Evolutionary conservation across 2,797 vertebrate genomes (phyloP).

Genomic region (Chloroceryle amazona): DNA sequence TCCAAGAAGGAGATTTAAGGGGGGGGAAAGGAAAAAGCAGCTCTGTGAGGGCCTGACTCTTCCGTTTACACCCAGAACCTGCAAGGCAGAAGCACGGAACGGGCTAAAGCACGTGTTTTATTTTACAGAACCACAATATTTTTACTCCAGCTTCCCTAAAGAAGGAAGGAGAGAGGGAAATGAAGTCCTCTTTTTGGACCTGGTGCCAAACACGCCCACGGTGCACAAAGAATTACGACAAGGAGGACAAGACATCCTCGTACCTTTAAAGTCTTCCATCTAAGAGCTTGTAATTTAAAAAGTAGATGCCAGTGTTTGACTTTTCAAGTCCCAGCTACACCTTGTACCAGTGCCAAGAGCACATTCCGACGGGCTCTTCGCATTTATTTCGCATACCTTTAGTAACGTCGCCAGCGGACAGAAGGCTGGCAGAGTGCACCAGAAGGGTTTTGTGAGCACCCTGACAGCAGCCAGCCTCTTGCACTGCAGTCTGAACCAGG

Average conservation of each 20-base stretch:
- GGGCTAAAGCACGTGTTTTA: not conserved
- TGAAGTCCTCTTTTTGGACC: accelerated
- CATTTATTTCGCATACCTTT: not conserved
- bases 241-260: not conserved
- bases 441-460: not conserved
- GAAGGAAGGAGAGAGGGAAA: not conserved
- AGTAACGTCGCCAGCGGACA: not conserved
- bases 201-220: not conserved
- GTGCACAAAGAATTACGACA: not conserved
- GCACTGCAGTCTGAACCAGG: accelerated
- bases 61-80: not conserved
- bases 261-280: not conserved
- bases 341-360: not conserved
- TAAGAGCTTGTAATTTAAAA: not conserved
- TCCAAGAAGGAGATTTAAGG: not conserved
- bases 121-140: not conserved
- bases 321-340: not conserved
- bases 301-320: not conserved
- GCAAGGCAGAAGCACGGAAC: not conserved
- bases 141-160: not conserved
- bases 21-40: not conserved
- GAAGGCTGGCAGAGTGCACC: not conserved
- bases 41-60: not conserved
- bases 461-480: not conserved
- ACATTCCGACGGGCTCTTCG: not conserved